These are phyloP conservation scores for Sycophila sp. DNA, from an alignment of 1,140 invertebrate species.

Conservation along the genomic window DNA sequence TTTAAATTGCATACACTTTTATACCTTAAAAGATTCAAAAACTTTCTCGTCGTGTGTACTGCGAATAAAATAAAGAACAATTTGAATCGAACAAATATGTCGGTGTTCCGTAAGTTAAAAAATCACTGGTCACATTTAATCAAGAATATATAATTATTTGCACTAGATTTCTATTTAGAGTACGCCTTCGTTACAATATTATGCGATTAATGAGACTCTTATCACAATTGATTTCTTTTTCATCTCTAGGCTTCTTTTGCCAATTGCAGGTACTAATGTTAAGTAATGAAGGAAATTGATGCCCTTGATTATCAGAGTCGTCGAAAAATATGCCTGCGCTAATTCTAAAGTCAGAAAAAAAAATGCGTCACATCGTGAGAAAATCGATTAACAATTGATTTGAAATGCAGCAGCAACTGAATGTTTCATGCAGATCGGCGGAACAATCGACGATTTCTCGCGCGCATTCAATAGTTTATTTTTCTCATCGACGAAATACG, in stretches of 20 bases:
- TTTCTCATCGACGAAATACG: slow-evolving; percentile 44
- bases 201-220: slow-evolving; percentile 39
- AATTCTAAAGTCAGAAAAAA: no score
- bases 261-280: slow-evolving; percentile 48
- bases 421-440: not conserved
- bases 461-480: slow-evolving; percentile 54
- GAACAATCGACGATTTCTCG: slow-evolving; percentile 36
- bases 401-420: not conserved
- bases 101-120: not conserved
- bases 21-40: not conserved
- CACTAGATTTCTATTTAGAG: slow-evolving; percentile 35
- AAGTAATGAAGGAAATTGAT: slow-evolving; percentile 36
- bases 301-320: slow-evolving; percentile 20
- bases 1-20: not conserved
- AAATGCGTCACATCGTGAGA: slow-evolving; percentile 11
- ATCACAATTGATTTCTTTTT: slow-evolving; percentile 40
- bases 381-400: slow-evolving; percentile 31
- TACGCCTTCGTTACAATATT: slow-evolving; percentile 41
- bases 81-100: not conserved
- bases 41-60: not conserved
- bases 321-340: slow-evolving; percentile 2
- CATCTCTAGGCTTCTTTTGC: slow-evolving; percentile 39
- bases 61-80: not conserved
- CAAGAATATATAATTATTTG: slow-evolving; percentile 44
- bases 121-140: slow-evolving; percentile 37